Evolutionary conservation across 2,797 vertebrate species (phyloP).

Genomic region (Parauchenoglanis ngamensis): DNA sequence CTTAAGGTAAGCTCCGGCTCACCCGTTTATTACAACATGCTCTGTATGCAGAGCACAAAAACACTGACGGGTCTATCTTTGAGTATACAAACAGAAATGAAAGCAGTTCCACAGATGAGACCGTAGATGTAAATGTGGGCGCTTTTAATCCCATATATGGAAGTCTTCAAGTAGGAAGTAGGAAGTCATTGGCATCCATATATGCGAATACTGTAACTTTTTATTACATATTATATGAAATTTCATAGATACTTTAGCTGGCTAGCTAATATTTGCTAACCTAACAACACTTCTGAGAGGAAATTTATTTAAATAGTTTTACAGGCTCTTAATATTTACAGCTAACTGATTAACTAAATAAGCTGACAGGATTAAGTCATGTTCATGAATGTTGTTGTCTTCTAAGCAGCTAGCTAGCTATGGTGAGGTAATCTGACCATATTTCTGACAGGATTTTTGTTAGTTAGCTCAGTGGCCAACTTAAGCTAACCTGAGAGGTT

Average conservation of each 20-base stretch:
- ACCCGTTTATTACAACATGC: neutral
- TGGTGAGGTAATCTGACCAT: neutral
- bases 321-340: neutral
- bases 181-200: neutral
- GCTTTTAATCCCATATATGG: neutral
- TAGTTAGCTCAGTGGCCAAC: neutral
- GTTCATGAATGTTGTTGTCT: neutral
- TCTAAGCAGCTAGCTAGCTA: neutral
- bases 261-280: neutral
- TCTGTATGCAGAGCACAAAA: neutral
- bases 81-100: neutral
- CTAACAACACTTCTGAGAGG: neutral
- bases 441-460: neutral
- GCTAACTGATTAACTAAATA: neutral
- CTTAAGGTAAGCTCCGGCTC: constrained; percentile 84
- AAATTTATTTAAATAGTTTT: neutral
- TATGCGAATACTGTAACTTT: neutral
- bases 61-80: neutral
- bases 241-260: neutral
- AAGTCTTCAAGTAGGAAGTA: neutral
- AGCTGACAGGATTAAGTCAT: neutral
- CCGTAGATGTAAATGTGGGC: neutral
- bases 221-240: too few relatives aligned
- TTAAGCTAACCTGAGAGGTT: neutral
- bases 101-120: neutral